Evolutionary conservation across 2,888 invertebrate genomes (phyloP).

Genomic region (Scaptomyza polygonia): DNA sequence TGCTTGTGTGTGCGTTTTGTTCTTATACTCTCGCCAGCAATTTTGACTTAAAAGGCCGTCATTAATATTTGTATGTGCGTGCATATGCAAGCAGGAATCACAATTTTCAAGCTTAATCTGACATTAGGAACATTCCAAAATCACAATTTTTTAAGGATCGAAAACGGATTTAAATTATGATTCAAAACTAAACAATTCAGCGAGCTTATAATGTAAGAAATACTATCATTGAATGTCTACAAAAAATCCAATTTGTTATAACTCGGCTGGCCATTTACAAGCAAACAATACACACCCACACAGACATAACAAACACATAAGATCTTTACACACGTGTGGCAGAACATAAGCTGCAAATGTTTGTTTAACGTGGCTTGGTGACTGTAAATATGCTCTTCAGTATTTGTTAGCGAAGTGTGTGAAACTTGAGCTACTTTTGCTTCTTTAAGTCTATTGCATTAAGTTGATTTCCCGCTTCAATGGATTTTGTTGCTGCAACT

Average conservation of each 20-base stretch:
- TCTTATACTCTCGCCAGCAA: background rate
- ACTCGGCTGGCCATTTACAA: constrained; percentile 27
- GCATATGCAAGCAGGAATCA: background rate
- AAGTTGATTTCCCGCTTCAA: constrained; percentile 76
- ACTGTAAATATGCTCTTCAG: constrained; percentile 20
- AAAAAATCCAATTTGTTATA: too few species aligned
- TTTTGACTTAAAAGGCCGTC: constrained; percentile 34
- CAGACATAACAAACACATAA: background rate
- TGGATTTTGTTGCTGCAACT: constrained; percentile 64
- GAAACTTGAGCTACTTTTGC: constrained; percentile 26
- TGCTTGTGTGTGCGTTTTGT: constrained; percentile 35
- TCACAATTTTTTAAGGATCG: too few species aligned
- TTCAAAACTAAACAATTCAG: too few species aligned
- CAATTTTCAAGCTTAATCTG: too few species aligned
- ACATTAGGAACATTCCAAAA: too few species aligned
- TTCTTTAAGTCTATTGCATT: constrained; percentile 71
- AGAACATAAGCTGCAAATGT: constrained; percentile 62
- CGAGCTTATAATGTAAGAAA: too few species aligned
- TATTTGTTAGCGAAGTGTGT: background rate
- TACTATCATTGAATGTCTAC: too few species aligned
- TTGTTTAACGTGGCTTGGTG: constrained; percentile 63
- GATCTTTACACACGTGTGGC: background rate
- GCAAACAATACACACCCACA: constrained; percentile 4
- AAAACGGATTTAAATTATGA: too few species aligned
- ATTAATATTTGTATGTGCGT: background rate